Percentiles rank a stretch among this genome's conserved stretches.
Conservation (phyloP, 2,113 vertebrate genomes). For the Erpornis zantholeuca region DNA sequence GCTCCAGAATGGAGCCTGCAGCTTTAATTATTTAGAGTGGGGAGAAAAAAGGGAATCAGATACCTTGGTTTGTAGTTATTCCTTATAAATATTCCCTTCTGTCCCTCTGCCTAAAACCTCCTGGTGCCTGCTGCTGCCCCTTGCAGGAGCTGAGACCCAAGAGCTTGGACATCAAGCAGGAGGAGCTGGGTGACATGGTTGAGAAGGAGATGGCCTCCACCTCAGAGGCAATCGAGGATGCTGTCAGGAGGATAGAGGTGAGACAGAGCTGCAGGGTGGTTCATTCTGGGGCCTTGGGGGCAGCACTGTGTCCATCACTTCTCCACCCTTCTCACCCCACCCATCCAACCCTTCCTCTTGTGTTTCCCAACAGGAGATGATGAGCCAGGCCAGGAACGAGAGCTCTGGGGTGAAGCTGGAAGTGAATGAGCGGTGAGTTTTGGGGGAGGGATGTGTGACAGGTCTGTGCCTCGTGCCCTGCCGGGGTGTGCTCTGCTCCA, state of each 20-base stretch:
- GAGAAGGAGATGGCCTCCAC: slow-evolving; percentile 98
- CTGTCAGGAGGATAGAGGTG: slow-evolving; percentile 92
- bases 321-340: background rate
- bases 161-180: slow-evolving; percentile 88
- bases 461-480: background rate
- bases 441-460: accelerated
- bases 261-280: background rate
- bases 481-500: background rate
- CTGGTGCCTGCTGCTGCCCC: background rate
- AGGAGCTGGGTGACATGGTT: slow-evolving; percentile 93
- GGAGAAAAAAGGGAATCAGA: accelerated
- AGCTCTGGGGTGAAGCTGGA: slow-evolving; percentile 91
- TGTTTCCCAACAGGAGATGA: slow-evolving; percentile 85
- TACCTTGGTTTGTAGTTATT: background rate
- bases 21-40: background rate
- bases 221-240: slow-evolving; percentile 90
- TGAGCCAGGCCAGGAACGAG: slow-evolving; percentile 89
- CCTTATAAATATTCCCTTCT: background rate
- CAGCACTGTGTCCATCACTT: no score
- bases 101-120: background rate
- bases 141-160: slow-evolving; percentile 89
- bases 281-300: background rate
- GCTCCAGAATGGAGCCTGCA: background rate
- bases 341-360: background rate
- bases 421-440: slow-evolving; percentile 91